These are phyloP conservation scores for Pangasius macronema DNA, from an alignment of 2,797 vertebrate species.

Conservation along the genomic window DNA sequence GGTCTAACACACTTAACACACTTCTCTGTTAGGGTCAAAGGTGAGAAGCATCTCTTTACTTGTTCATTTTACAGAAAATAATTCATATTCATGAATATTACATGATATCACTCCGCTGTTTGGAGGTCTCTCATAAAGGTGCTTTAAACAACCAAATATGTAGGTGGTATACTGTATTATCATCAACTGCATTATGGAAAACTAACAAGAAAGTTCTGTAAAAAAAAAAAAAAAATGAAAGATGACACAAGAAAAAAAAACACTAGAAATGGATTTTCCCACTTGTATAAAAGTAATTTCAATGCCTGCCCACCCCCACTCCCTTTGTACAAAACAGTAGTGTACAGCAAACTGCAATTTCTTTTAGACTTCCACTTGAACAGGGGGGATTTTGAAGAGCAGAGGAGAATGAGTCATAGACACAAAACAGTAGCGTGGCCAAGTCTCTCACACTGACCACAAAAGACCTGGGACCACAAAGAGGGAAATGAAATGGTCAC, in stretches of 20 bases:
- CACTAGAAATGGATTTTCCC: not conserved
- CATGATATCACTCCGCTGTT: not conserved
- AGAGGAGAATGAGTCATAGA: conserved; percentile 30
- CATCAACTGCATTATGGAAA: not conserved
- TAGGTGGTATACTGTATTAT: not conserved
- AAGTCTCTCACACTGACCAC: not conserved
- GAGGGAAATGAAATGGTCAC: conserved; percentile 61
- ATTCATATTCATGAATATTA: not conserved
- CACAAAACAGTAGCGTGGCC: not conserved
- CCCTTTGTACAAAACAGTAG: not conserved
- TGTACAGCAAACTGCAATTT: not conserved
- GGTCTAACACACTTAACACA: not conserved
- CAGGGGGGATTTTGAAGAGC: conserved; percentile 38
- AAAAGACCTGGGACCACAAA: conserved; percentile 43
- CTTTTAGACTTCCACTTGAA: conserved; percentile 21
- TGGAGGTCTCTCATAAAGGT: not conserved
- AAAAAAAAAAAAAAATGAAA: not conserved
- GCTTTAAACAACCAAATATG: not conserved
- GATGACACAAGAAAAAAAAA: not conserved
- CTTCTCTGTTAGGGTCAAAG: not conserved
- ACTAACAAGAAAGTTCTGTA: not conserved
- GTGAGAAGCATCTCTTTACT: not conserved
- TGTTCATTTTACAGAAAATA: not conserved
- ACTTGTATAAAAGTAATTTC: not conserved
- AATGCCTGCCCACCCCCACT: not conserved